Percentiles rank a stretch among this genome's conserved stretches.
These are phyloP conservation scores for Cryptocephalus moraei DNA, from an alignment of 2,888 invertebrate genomes.

Conservation along the genomic window DNA sequence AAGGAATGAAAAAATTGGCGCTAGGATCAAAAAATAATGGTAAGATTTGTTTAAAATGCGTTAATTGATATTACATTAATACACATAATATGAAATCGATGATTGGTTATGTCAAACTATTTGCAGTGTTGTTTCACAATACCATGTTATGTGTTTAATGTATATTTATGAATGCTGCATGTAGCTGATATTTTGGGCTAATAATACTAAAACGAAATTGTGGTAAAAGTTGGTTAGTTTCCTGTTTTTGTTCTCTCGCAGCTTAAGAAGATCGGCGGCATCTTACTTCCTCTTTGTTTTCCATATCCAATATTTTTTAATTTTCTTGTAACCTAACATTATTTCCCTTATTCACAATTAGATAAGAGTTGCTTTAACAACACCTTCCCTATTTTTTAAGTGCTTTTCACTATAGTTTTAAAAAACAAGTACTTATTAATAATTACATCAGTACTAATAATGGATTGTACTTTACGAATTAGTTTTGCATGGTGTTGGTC, in stretches of 20 bases:
- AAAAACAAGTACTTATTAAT: slow-evolving; percentile 1
- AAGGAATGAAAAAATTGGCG: slow-evolving; percentile 65
- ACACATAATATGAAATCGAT: too few relatives aligned
- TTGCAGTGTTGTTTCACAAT: too few relatives aligned
- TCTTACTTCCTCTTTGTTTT: slow-evolving; percentile 31
- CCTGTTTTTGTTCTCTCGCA: slow-evolving; percentile 45
- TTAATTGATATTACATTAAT: too few relatives aligned
- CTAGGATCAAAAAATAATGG: slow-evolving; percentile 43
- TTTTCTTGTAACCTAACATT: slow-evolving; percentile 6
- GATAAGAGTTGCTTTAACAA: slow-evolving; percentile 15
- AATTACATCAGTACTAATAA: not conserved
- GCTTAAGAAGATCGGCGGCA: slow-evolving; percentile 51
- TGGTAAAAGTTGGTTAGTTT: slow-evolving; percentile 30
- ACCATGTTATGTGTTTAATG: too few relatives aligned
- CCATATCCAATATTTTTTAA: slow-evolving; percentile 2
- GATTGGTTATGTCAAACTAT: too few relatives aligned
- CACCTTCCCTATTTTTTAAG: slow-evolving; percentile 15
- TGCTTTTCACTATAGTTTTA: slow-evolving; percentile 14
- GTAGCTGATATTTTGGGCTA: slow-evolving; percentile 1
- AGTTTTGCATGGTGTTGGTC: slow-evolving; percentile 15
- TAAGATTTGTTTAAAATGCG: slow-evolving; percentile 31
- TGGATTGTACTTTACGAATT: slow-evolving; percentile 8
- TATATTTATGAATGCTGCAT: slow-evolving; percentile 2
- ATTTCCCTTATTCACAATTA: slow-evolving; percentile 14
- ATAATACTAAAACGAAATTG: slow-evolving; percentile 3